Base-by-base conservation (phyloP, 2,113 vertebrate species). In the Dipodomys ordii region DNA sequence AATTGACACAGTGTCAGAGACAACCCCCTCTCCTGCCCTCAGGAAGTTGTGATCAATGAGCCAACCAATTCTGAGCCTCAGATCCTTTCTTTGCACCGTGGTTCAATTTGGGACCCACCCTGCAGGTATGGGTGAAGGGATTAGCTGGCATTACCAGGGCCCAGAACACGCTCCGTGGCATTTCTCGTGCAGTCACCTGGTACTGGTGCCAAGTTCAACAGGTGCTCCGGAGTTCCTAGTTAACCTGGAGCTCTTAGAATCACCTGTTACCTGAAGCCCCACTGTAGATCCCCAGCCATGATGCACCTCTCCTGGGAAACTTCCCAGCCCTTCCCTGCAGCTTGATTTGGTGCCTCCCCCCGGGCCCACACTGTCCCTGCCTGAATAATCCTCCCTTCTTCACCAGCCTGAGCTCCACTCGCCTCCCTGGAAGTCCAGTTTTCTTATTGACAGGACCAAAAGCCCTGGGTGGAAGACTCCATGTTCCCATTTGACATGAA, bases 71-170 rank as follows among this genome's bases (percentile, higher is more conserved):
- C n/a, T 57, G 7, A 65, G 71, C 32, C 91, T 91, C 78, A 6
- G 39, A 89, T 87, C 86, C n/a, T 69, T 74, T 28, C 28, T 91
- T 49, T 91, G 62, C 27, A 79, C 67, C 69, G 35, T 87, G 68
- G 88, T 19, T 49, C 12, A 16, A 4, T 13, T 78, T 72, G 53
- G 23, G 57, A 60, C 65, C 73, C 67, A 18, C 84, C 84, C 49
- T 69, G 13, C 6, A 73, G 60, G 89, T 68, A 23, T 44, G 69
- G 18, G 88, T 71, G 2, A 19, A 3, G 67, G 79, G 30, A 60
- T 49, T 53, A 28, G 32, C 44, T 25, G 65, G 28, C 23, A 20
- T 69, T 39, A 0, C 68, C 46, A 39, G 64, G 62, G 20, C 22
- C 28, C 2, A 2, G 53, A 4, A 13, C 18, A 27, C 6, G 20